Percentiles rank a stretch among this genome's conserved stretches.
Conservation (phyloP, 2,113 vertebrate species). For the Laticauda laticaudata region DNA sequence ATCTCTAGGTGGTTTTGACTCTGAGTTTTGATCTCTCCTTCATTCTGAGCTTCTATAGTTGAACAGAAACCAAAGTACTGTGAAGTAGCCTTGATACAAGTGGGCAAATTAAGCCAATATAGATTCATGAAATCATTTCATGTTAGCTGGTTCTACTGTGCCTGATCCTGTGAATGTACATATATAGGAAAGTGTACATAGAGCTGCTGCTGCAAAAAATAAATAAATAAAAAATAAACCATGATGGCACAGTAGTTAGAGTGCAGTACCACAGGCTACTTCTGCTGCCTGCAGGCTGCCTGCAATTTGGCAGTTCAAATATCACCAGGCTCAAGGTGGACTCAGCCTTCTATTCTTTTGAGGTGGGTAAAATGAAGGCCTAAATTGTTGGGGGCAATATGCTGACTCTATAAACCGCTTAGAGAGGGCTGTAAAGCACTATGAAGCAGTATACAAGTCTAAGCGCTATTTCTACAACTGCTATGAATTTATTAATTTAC, state of each 20-base stretch:
- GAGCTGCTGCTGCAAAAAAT: background rate
- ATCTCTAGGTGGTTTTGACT: background rate
- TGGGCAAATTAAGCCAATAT: background rate
- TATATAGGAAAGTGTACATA: background rate
- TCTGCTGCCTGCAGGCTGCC: too few species aligned
- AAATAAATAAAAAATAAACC: too few species aligned
- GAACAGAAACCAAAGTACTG: background rate
- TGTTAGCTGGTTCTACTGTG: background rate
- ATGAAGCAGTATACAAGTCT: too few species aligned
- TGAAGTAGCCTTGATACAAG: background rate
- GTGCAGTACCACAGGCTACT: too few species aligned
- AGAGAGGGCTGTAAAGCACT: too few species aligned
- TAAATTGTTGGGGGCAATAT: too few species aligned
- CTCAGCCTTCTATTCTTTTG: too few species aligned
- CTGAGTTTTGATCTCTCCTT: background rate
- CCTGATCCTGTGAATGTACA: background rate
- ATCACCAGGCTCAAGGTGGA: too few species aligned
- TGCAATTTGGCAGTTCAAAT: too few species aligned
- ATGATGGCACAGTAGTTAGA: too few species aligned
- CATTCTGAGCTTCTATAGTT: background rate
- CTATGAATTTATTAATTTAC: background rate
- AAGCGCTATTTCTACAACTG: background rate
- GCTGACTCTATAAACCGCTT: too few species aligned
- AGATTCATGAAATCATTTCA: background rate
- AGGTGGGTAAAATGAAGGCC: too few species aligned